Evolutionary conservation across 2,797 vertebrate genomes (phyloP).

Genomic region (Phylloscopus collybita): DNA sequence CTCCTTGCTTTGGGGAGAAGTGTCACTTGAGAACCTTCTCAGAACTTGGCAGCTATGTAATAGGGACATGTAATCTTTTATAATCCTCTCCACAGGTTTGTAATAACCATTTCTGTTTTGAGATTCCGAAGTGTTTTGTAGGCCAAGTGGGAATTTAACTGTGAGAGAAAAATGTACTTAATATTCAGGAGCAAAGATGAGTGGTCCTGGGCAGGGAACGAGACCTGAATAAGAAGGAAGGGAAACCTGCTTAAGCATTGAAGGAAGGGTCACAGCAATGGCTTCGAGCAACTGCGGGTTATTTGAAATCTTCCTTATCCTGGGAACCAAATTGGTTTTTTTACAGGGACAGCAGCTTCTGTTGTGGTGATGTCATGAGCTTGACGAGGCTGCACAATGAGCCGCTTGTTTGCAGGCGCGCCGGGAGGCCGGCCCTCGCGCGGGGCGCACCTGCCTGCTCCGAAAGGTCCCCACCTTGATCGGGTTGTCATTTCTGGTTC

Average conservation of each 20-base stretch:
- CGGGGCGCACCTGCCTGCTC: neutral
- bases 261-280: neutral
- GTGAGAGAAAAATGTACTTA: constrained; percentile 46
- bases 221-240: constrained; percentile 15
- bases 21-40: constrained; percentile 54
- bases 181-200: constrained; percentile 49
- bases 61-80: constrained; percentile 61
- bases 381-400: constrained; percentile 41
- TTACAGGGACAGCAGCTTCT: constrained; percentile 25
- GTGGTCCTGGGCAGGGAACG: constrained; percentile 22
- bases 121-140: constrained; percentile 46
- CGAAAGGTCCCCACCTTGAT: neutral
- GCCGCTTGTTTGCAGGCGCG: neutral
- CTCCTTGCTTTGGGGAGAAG: constrained; percentile 43
- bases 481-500: neutral
- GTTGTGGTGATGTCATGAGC: constrained; percentile 50
- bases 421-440: neutral
- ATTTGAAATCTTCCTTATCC: constrained; percentile 43
- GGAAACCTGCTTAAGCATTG: constrained; percentile 4
- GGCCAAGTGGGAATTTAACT: constrained; percentile 47
- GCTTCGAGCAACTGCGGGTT: constrained; percentile 8
- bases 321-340: constrained; percentile 63
- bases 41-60: constrained; percentile 56
- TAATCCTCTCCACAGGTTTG: constrained; percentile 61
- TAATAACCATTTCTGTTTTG: constrained; percentile 58